A percentile compares a stretch with the other conserved stretches of the same genome.
These are phyloP conservation scores for Andrena fulva DNA, from an alignment of 2,888 invertebrate genomes.

Conservation along the genomic window DNA sequence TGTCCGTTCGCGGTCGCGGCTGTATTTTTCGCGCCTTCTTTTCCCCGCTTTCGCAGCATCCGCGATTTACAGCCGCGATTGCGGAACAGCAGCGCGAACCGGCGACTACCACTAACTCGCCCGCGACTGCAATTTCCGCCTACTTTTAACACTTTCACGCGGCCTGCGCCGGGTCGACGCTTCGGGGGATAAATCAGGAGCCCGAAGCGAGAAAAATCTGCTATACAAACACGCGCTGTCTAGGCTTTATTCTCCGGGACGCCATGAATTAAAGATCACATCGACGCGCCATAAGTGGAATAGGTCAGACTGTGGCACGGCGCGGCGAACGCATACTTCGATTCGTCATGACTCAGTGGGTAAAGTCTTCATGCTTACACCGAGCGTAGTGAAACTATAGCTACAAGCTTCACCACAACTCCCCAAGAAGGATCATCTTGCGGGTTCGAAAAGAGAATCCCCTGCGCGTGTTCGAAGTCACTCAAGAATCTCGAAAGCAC, in stretches of 20 bases:
- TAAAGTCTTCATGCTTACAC: too few species aligned
- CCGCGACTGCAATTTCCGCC: neutral
- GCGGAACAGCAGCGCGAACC: neutral
- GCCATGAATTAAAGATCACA: constrained; percentile 26
- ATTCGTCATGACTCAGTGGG: too few species aligned
- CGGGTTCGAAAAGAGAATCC: neutral
- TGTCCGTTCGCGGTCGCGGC: constrained; percentile 28
- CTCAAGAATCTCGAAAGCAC: constrained; percentile 29
- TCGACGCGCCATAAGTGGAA: constrained; percentile 23
- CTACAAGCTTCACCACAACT: too few species aligned
- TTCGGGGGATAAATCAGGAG: constrained; percentile 11
- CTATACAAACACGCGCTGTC: too few species aligned
- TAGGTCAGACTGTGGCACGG: constrained; percentile 17
- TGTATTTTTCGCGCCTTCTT: constrained; percentile 49
- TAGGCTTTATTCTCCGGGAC: neutral
- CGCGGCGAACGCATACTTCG: constrained; percentile 24
- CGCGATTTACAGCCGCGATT: constrained; percentile 40
- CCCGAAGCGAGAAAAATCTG: neutral
- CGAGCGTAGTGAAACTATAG: too few species aligned
- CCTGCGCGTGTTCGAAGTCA: neutral
- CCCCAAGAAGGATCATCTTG: too few species aligned
- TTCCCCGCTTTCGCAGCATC: constrained; percentile 19
- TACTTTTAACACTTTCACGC: neutral
- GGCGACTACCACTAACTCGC: neutral
- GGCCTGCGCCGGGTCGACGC: neutral